phyloP scores from a whole-genome alignment of 2,797 vertebrate species.

The Acrossocheilus fasciatus region DNA sequence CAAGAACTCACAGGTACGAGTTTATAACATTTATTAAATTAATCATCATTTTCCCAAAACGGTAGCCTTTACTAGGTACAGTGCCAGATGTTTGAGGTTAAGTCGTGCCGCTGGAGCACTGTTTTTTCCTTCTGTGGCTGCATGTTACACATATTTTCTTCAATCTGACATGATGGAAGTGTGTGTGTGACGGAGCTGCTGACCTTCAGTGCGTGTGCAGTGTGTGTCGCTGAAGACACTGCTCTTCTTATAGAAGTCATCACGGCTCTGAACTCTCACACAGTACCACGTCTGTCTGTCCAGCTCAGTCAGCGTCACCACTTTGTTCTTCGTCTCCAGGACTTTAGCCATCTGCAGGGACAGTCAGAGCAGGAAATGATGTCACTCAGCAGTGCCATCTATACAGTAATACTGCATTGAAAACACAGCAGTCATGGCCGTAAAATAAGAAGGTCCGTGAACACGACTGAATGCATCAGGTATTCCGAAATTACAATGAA shows the following conservation, averaged over 20 bases:
- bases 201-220: conserved; percentile 71
- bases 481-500: too few species aligned
- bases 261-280: conserved; percentile 64
- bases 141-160: background rate
- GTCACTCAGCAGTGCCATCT: background rate
- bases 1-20: too few species aligned
- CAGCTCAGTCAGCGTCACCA: conserved; percentile 66
- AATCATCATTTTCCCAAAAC: background rate
- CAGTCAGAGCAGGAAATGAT: background rate
- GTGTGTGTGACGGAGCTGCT: background rate
- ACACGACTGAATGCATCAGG: too few species aligned
- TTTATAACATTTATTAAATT: background rate
- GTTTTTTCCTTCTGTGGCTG: background rate
- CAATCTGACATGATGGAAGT: too few species aligned
- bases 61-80: background rate
- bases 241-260: conserved; percentile 66
- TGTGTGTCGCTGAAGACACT: conserved; percentile 66
- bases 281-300: conserved; percentile 74
- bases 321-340: background rate
- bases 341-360: background rate
- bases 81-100: background rate
- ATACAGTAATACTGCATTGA: background rate
- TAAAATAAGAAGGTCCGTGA: too few species aligned
- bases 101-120: background rate
- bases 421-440: background rate